A percentile compares a stretch with the other conserved stretches of the same genome.
phyloP scores from a whole-genome alignment of 2,888 invertebrate genomes.

The Pristionchus exspectatus region DNA sequence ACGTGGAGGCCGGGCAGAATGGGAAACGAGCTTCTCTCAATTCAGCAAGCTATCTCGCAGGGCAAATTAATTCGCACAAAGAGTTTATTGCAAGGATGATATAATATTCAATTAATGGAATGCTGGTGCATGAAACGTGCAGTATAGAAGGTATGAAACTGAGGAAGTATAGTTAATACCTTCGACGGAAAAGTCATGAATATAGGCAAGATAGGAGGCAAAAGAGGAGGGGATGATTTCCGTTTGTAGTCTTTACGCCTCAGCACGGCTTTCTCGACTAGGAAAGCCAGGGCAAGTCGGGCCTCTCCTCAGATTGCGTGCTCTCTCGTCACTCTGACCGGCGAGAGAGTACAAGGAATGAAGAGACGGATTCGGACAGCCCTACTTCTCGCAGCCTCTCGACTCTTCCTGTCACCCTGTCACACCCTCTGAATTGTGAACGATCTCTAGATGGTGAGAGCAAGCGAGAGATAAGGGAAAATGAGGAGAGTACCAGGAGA shows the following conservation, averaged over 20 bases:
- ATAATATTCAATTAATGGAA: neutral
- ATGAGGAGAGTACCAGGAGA: neutral
- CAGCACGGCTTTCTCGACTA: neutral
- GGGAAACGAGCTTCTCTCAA: neutral
- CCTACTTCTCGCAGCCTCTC: neutral
- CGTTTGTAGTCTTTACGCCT: neutral
- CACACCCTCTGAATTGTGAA: neutral
- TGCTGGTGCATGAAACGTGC: too few relatives aligned
- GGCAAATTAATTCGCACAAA: neutral
- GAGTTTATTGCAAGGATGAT: neutral
- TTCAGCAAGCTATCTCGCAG: neutral
- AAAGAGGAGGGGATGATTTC: neutral
- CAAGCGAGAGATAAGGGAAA: neutral
- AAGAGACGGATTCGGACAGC: neutral
- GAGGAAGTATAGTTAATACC: neutral
- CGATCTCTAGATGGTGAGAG: neutral
- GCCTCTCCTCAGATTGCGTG: too few relatives aligned
- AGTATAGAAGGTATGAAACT: too few relatives aligned
- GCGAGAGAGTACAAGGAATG: too few relatives aligned
- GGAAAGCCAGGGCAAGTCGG: too few relatives aligned
- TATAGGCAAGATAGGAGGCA: neutral
- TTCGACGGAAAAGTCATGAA: neutral
- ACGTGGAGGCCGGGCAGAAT: neutral
- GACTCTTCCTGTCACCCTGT: slow-evolving; percentile 14
- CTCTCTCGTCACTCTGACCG: too few relatives aligned